phyloP scores from a whole-genome alignment of 1,140 invertebrate species.

The Drosophila kikkawai region DNA sequence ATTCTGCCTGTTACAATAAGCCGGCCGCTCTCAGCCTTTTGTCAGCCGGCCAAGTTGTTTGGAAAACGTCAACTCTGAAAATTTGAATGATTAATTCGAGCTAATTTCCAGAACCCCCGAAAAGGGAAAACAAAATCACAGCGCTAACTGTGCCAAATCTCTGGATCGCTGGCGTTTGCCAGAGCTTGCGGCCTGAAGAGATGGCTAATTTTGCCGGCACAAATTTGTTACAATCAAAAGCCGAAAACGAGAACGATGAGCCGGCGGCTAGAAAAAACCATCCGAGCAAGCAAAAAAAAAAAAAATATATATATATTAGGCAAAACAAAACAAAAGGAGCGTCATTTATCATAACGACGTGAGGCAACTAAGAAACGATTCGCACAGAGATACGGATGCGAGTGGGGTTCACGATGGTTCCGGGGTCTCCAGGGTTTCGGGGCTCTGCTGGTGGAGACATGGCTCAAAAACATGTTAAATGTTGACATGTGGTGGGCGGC shows the following conservation, averaged over 20 bases:
- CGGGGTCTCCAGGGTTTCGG: conserved; percentile 6
- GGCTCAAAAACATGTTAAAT: conserved; percentile 78
- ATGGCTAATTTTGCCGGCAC: conserved; percentile 75
- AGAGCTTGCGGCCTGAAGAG: conserved; percentile 41
- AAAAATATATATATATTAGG: conserved; percentile 69
- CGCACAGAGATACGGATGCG: conserved; percentile 55
- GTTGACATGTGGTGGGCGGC: conserved; percentile 76
- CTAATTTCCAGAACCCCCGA: conserved; percentile 48
- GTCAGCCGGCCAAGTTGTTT: conserved; percentile 56
- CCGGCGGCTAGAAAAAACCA: conserved; percentile 48
- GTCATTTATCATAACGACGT: conserved; percentile 83
- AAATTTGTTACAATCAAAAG: conserved; percentile 81
- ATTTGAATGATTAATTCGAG: conserved; percentile 78
- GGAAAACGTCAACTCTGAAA: conserved; percentile 59
- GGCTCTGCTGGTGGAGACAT: conserved; percentile 42
- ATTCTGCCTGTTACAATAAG: conserved; percentile 64
- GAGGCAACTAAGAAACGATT: conserved; percentile 61
- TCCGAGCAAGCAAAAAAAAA: conserved; percentile 38
- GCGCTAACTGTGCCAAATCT: conserved; percentile 76
- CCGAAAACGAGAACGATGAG: conserved; percentile 62
- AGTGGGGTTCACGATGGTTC: conserved; percentile 11
- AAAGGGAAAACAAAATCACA: conserved; percentile 40
- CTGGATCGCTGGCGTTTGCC: conserved; percentile 40
- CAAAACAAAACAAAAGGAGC: conserved; percentile 62
- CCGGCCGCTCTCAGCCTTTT: conserved; percentile 32